Conservation (phyloP, 1,140 invertebrate genomes). For the Drosophila ambigua region DNA sequence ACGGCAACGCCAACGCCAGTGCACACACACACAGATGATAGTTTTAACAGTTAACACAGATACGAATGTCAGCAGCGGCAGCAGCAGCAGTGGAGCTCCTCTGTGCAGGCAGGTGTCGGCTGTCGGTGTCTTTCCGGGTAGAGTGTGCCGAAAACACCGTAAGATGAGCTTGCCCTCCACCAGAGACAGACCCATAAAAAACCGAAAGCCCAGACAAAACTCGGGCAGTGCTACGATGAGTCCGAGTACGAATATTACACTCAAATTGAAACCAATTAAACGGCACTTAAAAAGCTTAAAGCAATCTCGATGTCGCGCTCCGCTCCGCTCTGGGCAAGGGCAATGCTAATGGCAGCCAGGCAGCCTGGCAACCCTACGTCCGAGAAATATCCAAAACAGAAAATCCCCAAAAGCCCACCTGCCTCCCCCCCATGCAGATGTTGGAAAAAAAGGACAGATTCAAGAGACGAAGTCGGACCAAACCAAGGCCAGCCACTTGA, state of each 20-base stretch:
- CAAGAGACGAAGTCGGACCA: conserved; percentile 19
- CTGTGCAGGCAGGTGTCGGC: conserved; percentile 40
- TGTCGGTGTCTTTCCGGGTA: conserved; percentile 53
- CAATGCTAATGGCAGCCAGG: conserved; percentile 22
- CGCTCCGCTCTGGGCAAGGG: conserved; percentile 36
- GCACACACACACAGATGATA: not conserved
- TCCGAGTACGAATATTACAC: conserved; percentile 18
- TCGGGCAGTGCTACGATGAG: conserved; percentile 2
- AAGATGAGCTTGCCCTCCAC: conserved; percentile 31
- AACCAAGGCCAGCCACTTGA: conserved; percentile 69
- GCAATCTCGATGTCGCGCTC: conserved; percentile 6
- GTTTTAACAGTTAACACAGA: too few species aligned
- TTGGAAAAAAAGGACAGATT: conserved; percentile 22
- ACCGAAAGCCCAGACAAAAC: not conserved
- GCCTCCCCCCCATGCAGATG: conserved; percentile 2
- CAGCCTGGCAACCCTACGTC: conserved; percentile 3
- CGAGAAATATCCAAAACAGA: not conserved
- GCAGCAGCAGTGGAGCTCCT: conserved; percentile 16
- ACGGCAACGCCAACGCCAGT: conserved; percentile 19
- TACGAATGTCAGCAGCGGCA: too few species aligned
- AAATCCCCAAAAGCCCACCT: not conserved
- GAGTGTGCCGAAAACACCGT: conserved; percentile 19
- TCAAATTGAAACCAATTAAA: conserved; percentile 55
- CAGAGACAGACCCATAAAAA: conserved; percentile 19
- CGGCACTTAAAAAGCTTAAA: conserved; percentile 37